A percentile compares a stretch with the other conserved stretches of the same genome.
Evolutionary conservation across 2,797 vertebrate species (phyloP).

Genomic region (Anguilla marmorata): DNA sequence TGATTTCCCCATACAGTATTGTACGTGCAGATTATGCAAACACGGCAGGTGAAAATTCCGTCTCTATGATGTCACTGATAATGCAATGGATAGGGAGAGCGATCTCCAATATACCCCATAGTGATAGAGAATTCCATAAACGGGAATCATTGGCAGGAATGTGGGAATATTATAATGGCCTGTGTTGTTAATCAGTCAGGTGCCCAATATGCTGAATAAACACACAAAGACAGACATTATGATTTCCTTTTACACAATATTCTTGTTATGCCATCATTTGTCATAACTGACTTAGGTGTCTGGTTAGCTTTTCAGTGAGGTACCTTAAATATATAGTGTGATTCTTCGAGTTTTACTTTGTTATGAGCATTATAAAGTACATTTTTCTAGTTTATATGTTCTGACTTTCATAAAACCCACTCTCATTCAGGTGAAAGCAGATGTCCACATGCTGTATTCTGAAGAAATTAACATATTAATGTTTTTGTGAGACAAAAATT

Average conservation of each 20-base stretch:
- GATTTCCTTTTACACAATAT: not conserved
- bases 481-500: not conserved
- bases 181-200: not conserved
- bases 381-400: not conserved
- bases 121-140: not conserved
- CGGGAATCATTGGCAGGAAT: not conserved
- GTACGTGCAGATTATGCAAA: not conserved
- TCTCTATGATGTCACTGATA: conserved; percentile 3
- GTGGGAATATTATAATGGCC: not conserved
- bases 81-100: no score
- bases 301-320: not conserved
- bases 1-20: conserved; percentile 31
- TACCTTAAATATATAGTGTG: not conserved
- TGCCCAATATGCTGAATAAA: not conserved
- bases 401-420: not conserved
- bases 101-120: no score
- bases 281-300: not conserved
- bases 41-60: not conserved
- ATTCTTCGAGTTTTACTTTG: not conserved
- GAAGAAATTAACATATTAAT: not conserved
- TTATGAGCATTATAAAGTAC: not conserved
- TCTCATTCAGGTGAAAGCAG: not conserved
- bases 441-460: not conserved
- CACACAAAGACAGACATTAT: not conserved
- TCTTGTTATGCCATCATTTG: not conserved